phyloP scores from a whole-genome alignment of 2,113 vertebrate species.

The Tychaedon coryphoeus region DNA sequence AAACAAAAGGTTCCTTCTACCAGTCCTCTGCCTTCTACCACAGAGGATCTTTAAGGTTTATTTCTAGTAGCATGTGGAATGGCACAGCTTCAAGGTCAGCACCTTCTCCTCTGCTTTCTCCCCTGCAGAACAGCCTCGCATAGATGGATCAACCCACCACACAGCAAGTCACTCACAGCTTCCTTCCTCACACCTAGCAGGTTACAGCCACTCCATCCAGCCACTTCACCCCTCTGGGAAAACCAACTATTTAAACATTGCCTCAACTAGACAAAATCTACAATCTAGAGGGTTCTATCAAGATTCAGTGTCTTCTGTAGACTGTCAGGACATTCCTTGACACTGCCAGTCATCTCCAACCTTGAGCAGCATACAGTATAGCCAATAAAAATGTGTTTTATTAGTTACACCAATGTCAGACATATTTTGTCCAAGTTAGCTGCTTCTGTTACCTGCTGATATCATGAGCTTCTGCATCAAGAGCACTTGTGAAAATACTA shows the following conservation, averaged over 20 bases:
- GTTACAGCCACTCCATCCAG: background rate
- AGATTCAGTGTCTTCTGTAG: background rate
- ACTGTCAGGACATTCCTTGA: background rate
- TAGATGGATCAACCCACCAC: background rate
- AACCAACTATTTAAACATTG: background rate
- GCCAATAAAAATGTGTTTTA: background rate
- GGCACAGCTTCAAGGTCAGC: rapidly evolving
- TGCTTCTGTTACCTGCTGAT: background rate
- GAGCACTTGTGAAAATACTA: background rate
- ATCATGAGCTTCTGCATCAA: background rate
- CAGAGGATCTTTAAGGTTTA: background rate
- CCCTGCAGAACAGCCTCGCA: background rate
- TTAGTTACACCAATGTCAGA: background rate
- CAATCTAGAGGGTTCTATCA: background rate
- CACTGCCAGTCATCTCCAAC: background rate
- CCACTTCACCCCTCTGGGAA: background rate
- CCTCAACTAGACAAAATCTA: background rate
- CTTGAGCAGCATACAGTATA: background rate
- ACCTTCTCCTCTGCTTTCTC: background rate
- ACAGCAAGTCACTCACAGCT: rapidly evolving
- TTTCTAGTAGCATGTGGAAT: background rate
- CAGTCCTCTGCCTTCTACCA: background rate
- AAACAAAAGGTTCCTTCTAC: background rate
- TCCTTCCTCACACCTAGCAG: background rate
- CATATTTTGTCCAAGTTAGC: background rate